A percentile compares a stretch with the other conserved stretches of the same genome.
These are phyloP conservation scores for Drosophila setosimentum DNA, from an alignment of 2,888 invertebrate genomes.

Conservation along the genomic window DNA sequence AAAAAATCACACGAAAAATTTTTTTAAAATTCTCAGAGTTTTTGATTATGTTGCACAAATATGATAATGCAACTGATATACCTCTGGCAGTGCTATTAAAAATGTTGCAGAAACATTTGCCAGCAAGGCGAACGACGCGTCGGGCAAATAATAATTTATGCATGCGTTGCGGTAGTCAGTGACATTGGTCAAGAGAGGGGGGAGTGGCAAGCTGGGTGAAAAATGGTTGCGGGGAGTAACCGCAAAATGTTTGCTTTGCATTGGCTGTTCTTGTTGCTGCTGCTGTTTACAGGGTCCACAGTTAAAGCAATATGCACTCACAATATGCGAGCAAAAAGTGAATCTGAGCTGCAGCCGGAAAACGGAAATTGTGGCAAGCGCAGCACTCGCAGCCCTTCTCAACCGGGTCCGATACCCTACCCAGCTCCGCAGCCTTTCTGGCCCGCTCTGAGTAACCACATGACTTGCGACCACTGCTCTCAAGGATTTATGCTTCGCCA, in stretches of 20 bases:
- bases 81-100: slow-evolving; percentile 4
- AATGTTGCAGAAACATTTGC: slow-evolving; percentile 70
- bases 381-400: slow-evolving; percentile 18
- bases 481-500: slow-evolving; percentile 74
- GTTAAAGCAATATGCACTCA: slow-evolving; percentile 53
- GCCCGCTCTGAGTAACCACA: slow-evolving; percentile 58
- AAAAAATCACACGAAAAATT: background rate
- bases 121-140: slow-evolving; percentile 70
- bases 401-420: slow-evolving; percentile 2
- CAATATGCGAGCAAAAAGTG: slow-evolving; percentile 64
- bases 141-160: slow-evolving; percentile 77
- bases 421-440: background rate
- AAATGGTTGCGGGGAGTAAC: slow-evolving; percentile 59
- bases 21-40: background rate
- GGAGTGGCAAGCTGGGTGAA: slow-evolving; percentile 9
- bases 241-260: slow-evolving; percentile 69
- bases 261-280: slow-evolving; percentile 20
- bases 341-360: slow-evolving; percentile 78
- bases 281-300: slow-evolving; percentile 49
- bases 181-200: slow-evolving; percentile 10
- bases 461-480: slow-evolving; percentile 54
- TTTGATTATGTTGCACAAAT: background rate
- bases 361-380: slow-evolving; percentile 78
- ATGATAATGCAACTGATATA: slow-evolving; percentile 14
- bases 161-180: slow-evolving; percentile 75